Evolutionary conservation across 2,888 invertebrate species (phyloP), one percentile per base, ranked within the genome.

Genomic region (Plebejus melissa): DNA sequence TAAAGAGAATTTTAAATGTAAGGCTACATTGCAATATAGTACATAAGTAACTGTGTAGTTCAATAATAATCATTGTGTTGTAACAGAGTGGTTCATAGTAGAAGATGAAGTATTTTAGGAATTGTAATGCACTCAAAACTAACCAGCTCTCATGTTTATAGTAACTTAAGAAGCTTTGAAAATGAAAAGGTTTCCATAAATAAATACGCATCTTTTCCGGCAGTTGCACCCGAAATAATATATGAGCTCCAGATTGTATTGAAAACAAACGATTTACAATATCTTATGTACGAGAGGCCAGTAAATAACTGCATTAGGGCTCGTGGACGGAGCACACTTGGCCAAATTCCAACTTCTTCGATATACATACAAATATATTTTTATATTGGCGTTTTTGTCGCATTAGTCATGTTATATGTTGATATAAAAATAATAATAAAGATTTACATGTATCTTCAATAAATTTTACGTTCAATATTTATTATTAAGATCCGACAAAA

Each of bases 191-290:
- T 74, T 65, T 74, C 60, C 60, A 74, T 74, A 74, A 74, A 74
- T 60, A 74, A 74, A 74, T 54, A 74, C 46, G 60, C 50, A 50
- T 70, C 13, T 75, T 58, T 71, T 71, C 70, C 71, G 70, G 70
- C 75, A 57, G 70, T 71, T 70, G 70, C 58, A 57, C 57, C 57
- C 70, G 41, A 75, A 71, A 58, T 70, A 22, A 22, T 22, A 58
- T 22, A 69, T 58, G 71, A 75, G 70, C 57, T 58, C 58, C 57
- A 38, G 46, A 60, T 58, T 75, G 58, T 58, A 75, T 57, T 71
- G 75, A 75, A 71, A 75, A 75, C 58, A 71, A 71, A 71, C 70
- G 38, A 70, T 58, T 36, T 57, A 71, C 71, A 75, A 75, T 75
- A 58, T 75, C n/a, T 75, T 70, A 71, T 71, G 71, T 32, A 32